These are phyloP conservation scores for Xestia sexstrigata DNA, from an alignment of 2,888 invertebrate species.

Conservation along the genomic window DNA sequence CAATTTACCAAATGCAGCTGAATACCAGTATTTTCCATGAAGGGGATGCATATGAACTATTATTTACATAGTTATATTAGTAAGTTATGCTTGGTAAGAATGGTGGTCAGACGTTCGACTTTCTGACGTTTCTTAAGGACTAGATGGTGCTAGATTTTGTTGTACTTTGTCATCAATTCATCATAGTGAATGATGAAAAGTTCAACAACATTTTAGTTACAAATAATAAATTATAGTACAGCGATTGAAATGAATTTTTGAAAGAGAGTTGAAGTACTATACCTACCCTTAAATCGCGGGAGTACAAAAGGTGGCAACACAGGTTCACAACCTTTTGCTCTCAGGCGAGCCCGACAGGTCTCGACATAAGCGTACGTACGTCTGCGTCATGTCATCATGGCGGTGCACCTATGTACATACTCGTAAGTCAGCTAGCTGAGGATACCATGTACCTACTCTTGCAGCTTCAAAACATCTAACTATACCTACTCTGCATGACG, in stretches of 20 bases:
- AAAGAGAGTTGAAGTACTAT: neutral
- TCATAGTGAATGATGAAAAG: neutral
- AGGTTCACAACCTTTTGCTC: conserved; percentile 83
- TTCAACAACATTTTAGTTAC: neutral
- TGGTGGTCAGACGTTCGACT: neutral
- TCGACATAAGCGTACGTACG: conserved; percentile 75
- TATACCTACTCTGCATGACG: conserved; percentile 1
- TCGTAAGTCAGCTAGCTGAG: conserved; percentile 65
- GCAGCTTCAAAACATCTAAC: conserved; percentile 34
- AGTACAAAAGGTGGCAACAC: conserved; percentile 73
- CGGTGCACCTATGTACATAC: conserved; percentile 59
- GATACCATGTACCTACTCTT: conserved; percentile 43
- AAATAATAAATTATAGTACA: neutral
- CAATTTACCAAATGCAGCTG: too few relatives aligned
- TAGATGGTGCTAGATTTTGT: neutral
- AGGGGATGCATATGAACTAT: too few relatives aligned
- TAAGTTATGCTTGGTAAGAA: too few relatives aligned
- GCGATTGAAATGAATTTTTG: neutral
- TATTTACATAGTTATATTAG: too few relatives aligned
- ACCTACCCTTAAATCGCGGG: conserved; percentile 56
- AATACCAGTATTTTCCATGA: too few relatives aligned
- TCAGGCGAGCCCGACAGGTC: conserved; percentile 82
- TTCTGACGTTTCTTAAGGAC: too few relatives aligned
- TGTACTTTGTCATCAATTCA: neutral
- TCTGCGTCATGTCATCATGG: conserved; percentile 76